Evolutionary conservation across 2,113 vertebrate genomes (phyloP), one percentile per base, ranked within the genome.

Genomic region (Neolamprologus kungweensis): DNA sequence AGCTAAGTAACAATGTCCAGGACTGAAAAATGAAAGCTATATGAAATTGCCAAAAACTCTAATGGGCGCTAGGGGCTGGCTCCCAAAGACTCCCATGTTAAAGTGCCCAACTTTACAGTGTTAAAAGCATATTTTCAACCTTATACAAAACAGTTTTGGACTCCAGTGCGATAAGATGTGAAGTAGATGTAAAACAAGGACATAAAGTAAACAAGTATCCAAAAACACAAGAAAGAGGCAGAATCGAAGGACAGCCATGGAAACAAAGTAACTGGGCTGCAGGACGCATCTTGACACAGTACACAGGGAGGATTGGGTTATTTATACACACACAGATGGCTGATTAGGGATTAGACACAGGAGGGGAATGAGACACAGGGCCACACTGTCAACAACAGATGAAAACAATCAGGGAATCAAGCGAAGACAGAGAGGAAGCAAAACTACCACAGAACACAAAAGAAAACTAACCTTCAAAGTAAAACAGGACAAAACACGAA

Each of bases 201-300:
- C 21, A 3, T 40, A 68, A 45, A 10, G 8, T 45, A 73, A 73
- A 28, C 21, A 47, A 45, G 6, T 7, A 73, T 7, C 8, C 13
- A 73, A 73, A 73, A 45, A 26, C 37, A 73, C 1, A 26, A 73
- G 3, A 2, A 73, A 47, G 21, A 28, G 13, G 40, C 2, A 0
- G 0, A 73, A 1, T 10, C 40, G 0, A 45, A 45, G 37, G 37
- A 5, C 21, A 5, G 13, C 37, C 5, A 73, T 2, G 1, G 40
- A 47, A 47, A 11, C 40, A 73, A 45, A 28, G 13, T 26, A 73
- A 73, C 21, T 45, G 68, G 21, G 21, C 68, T 7, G 33, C 63
- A 68, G 33, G 63, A 68, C 19, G 0, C 33, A 68, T 21, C 10
- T 2, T 68, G 63, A 68, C 19, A 68, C 1, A 68, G 33, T 65